Base-by-base conservation (phyloP, 2,113 vertebrate genomes). In the Coreoperca whiteheadi region DNA sequence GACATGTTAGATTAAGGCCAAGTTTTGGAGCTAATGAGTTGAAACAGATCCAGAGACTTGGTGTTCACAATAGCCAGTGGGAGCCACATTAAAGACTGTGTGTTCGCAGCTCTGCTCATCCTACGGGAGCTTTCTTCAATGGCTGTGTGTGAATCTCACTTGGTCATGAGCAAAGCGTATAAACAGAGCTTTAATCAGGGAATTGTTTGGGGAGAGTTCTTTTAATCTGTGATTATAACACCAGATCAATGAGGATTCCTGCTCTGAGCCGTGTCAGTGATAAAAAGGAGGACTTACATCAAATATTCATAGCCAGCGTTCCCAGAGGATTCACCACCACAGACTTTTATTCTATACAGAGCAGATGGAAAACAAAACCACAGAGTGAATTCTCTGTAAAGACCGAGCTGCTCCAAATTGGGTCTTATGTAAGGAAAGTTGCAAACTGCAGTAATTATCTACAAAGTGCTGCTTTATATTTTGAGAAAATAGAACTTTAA, bases 21-120 rank as follows among this genome's bases (percentile, higher is more conserved):
- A 92, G 93, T 95, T 93, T 74, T 87, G 79, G 92, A 94, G 89
- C 94, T 91, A 96, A 96, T 93, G 95, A 95, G 91, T 87, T 92
- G 95, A 94, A 95, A 93, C 89, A 91, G 93, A 92, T 89, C 60
- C 87, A 95, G 85, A 84, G 79, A 88, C 89, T 90, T 67, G 46
- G 88, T 89, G 84, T 82, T 90, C 87, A 88, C 88, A 85, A 74
- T 69, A 89, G 84, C 89, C 88, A 79, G 70, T 82, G 80, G 88
- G 79, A 89, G 80, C 71, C 76, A 88, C 90, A 90, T 87, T 92
- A 93, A 91, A 92, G 91, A 70, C 74, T 60, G 61, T 65, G 84
- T 67, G 65, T 88, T 89, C 41, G 30, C 84, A 73, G 80, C 86
- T 82, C 83, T 46, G 50, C 83, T 77, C 66, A 4, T 84, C 75